Evolutionary conservation across 2,113 vertebrate genomes (phyloP), one percentile per base, ranked within the genome.

Genomic region (Scophthalmus maximus): DNA sequence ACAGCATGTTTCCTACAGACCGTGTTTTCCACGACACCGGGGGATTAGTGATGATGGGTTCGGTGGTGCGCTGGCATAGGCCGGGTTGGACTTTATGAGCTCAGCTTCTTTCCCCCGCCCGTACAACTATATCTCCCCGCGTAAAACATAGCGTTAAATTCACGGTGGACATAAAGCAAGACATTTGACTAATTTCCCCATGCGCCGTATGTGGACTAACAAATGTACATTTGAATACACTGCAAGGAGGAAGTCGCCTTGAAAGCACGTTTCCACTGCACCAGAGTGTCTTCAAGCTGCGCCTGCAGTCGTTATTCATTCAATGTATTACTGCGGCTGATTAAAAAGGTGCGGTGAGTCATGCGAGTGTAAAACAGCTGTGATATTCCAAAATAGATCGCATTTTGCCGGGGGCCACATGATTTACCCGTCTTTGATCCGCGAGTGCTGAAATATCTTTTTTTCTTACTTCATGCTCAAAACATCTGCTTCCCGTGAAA

Each of bases 1-100:
- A 89, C 73, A 79, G 46, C 56, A 20, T 49, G 51, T 83, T 85
- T 87, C 69, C 73, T 74, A 65, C 73, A 68, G 62, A 61, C 61
- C 34, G 38, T 62, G 62, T 68, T 79, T 86, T 82, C 68, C 57
- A 34, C 70, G 70, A 70, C 79, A 63, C 20, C 22, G 58, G 40
- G 36, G 79, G 84, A 86, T 83, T 66, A 76, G 46, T 14, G 75
- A 64, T 53, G 74, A 87, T 66, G 59, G 42, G 15, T 26, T 49
- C 25, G 77, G 55, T 18, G 32, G 20, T 22, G 63, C 14, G 44
- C 36, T 66, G 53, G 34, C 50, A 62, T 22, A 42, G 17, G 25
- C 14, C 23, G 0, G 0, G 32, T 65, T 32, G 25, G 15, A 63
- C 65, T 82, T 76, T 62, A 73, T 77, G 51, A 55, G 30, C 44